Evolutionary conservation across 1,140 invertebrate species (phyloP), one percentile per base, ranked within the genome.

Genomic region (Adoxophyes honmai): DNA sequence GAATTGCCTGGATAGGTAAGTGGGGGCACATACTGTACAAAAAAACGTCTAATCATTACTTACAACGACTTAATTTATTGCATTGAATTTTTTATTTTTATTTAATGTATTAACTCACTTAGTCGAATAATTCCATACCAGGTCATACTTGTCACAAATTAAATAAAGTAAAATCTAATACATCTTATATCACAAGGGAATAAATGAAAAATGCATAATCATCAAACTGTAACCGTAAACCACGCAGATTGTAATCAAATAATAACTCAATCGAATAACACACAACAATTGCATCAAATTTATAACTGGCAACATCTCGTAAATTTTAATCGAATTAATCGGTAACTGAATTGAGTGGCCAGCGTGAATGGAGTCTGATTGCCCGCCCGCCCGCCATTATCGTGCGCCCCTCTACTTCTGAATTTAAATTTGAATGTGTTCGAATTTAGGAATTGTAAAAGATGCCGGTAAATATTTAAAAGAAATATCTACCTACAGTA

Each of bases 241-340:
- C 67, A 78, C 65, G 60, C 57, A 66, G 64, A 60, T 63, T 73
- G 66, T 74, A 78, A 80, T 64, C 72, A 81, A 77, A 78, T 66
- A 59, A 68, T 81, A 80, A 80, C 78, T 83, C 66, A 69, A 35
- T n/a, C 39, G 56, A 60, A 54, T 9, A 73, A 63, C 68, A 66
- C 68, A 59, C 62, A 59, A 64, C 60, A 68, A 77, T 74, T 73
- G 52, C 64, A 58, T 51, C 39, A 66, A 81, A 84, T 84, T 81
- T 84, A 84, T 71, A 77, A 81, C 75, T 63, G 63, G 56, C 77
- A 84, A 84, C 78, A 84, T 73, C 56, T 78, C 75, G 68, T 75
- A 75, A 80, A 72, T 34, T 75, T 68, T 78, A 81, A 81, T 79
- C 66, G 63, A 73, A 72, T 78, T 76, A 75, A 75, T 76, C 73